A percentile compares a stretch with the other conserved stretches of the same genome.
These are phyloP conservation scores for Dioctria rufipes DNA, from an alignment of 2,888 invertebrate genomes.

Conservation along the genomic window DNA sequence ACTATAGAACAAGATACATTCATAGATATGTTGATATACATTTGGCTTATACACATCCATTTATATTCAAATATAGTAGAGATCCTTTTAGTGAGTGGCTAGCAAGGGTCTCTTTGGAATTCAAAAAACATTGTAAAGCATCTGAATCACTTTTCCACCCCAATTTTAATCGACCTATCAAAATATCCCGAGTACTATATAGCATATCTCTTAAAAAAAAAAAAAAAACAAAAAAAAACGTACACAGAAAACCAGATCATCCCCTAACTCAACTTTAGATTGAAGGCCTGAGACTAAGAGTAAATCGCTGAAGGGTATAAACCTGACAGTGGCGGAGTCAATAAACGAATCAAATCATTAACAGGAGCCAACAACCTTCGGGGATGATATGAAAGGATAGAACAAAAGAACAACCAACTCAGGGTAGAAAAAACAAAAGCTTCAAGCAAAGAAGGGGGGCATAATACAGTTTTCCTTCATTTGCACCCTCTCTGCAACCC, in stretches of 20 bases:
- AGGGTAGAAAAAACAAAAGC: not conserved
- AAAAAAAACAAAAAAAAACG: not conserved
- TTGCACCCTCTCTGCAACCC: no score
- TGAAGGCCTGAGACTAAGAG: conserved; percentile 12
- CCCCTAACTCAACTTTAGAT: conserved; percentile 6
- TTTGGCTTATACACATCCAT: no score
- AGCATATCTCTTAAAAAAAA: not conserved
- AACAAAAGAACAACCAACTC: conserved; percentile 32
- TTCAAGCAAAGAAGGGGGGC: no score
- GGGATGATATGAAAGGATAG: conserved; percentile 14
- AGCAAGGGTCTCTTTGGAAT: not conserved
- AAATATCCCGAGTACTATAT: not conserved
- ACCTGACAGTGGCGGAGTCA: conserved; percentile 47
- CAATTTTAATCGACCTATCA: conserved; percentile 39
- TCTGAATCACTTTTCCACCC: conserved; percentile 45
- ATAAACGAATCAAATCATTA: conserved; percentile 52
- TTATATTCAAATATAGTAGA: no score
- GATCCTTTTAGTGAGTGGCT: not conserved
- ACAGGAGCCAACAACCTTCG: conserved; percentile 39
- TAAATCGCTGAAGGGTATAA: conserved; percentile 35
- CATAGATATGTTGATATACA: no score
- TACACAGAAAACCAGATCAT: not conserved
- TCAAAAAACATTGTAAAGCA: not conserved
- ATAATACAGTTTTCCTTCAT: no score
- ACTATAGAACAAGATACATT: no score